These are phyloP conservation scores for Sialia sialis DNA, from an alignment of 2,113 vertebrate species.

Conservation along the genomic window DNA sequence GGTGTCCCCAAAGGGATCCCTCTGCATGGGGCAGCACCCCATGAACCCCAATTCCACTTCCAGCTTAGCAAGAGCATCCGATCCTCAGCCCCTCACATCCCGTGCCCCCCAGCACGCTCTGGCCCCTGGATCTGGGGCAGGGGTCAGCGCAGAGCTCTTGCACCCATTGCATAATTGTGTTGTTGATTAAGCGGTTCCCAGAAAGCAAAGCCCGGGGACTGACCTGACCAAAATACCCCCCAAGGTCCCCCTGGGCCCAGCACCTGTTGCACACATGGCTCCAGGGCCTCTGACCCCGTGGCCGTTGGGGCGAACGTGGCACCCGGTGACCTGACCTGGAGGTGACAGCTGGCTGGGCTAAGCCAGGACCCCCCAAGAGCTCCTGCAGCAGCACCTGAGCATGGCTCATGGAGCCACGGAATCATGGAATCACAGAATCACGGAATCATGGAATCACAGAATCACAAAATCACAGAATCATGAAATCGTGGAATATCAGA, in stretches of 20 bases:
- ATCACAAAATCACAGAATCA: background rate
- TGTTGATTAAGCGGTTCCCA: slow-evolving; percentile 61
- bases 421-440: background rate
- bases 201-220: slow-evolving; percentile 52
- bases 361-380: background rate
- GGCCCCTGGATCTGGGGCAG: slow-evolving; percentile 35
- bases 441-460: background rate
- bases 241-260: background rate
- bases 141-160: slow-evolving; percentile 23
- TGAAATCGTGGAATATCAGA: accelerated
- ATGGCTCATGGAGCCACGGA: accelerated
- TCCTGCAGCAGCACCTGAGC: background rate
- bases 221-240: slow-evolving; percentile 25
- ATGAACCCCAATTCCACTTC: background rate
- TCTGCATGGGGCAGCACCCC: background rate
- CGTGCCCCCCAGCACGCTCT: background rate
- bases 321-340: background rate
- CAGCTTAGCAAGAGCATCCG: background rate
- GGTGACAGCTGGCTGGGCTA: background rate
- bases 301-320: background rate
- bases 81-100: accelerated
- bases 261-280: background rate
- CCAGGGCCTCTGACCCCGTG: background rate
- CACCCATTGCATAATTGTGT: slow-evolving; percentile 54
- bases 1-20: background rate